Conservation (phyloP, 2,113 vertebrate species). For the Macrotis lagotis region DNA sequence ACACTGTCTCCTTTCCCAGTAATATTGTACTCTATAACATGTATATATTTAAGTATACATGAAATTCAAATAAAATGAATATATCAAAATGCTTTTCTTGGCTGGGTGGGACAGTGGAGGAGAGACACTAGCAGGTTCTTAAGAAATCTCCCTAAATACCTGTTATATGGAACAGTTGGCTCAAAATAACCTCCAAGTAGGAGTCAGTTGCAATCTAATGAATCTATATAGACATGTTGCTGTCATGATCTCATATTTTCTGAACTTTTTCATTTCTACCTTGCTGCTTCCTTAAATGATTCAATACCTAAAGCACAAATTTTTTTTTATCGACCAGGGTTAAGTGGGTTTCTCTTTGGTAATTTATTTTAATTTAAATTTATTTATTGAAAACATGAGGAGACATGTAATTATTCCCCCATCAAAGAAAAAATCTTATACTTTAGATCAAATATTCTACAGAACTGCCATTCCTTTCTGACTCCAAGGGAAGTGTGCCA, state of each 20-base stretch:
- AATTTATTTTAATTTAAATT: too few species aligned
- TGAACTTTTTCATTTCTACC: neutral
- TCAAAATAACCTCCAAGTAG: neutral
- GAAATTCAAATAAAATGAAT: neutral
- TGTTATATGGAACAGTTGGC: neutral
- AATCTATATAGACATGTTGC: neutral
- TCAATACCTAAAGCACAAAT: neutral
- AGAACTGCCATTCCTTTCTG: slow-evolving; percentile 34
- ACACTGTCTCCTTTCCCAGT: neutral
- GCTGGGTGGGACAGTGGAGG: neutral
- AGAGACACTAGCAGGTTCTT: neutral
- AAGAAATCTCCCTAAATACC: neutral
- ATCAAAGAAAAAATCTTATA: neutral
- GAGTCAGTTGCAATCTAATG: neutral
- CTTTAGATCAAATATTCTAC: slow-evolving; percentile 27
- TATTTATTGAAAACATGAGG: neutral
- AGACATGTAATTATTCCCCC: neutral
- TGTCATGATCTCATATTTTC: neutral
- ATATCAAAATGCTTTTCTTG: neutral
- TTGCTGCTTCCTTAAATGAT: neutral
- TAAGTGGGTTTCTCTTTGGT: neutral
- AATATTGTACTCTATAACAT: neutral
- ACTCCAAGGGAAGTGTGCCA: slow-evolving; percentile 72
- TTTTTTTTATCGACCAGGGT: neutral
- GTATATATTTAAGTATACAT: neutral